A percentile compares a stretch with the other conserved stretches of the same genome.
These are phyloP conservation scores for Erebia palarica DNA, from an alignment of 2,888 invertebrate genomes.

Conservation along the genomic window DNA sequence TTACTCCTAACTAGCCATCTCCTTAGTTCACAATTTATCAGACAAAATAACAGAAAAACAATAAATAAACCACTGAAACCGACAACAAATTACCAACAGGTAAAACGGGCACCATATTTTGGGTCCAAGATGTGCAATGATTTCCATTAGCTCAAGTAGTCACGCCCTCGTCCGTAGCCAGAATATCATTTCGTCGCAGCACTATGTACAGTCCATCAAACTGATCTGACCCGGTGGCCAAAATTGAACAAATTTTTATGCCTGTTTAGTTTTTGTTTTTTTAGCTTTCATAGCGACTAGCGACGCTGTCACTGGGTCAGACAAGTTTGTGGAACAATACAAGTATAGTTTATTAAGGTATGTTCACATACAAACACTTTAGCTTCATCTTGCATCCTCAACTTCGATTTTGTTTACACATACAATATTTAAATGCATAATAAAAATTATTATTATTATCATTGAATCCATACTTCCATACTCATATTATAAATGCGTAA, in stretches of 20 bases:
- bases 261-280: too few relatives aligned
- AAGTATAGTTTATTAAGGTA: not conserved
- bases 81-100: not conserved
- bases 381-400: not conserved
- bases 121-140: not conserved
- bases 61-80: not conserved
- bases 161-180: not conserved
- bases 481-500: too few relatives aligned
- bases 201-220: not conserved
- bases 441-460: too few relatives aligned
- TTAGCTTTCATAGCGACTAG: too few relatives aligned
- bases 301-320: too few relatives aligned
- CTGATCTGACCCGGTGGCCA: too few relatives aligned
- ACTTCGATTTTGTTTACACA: too few relatives aligned
- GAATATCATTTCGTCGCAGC: not conserved
- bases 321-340: too few relatives aligned
- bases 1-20: constrained; percentile 7
- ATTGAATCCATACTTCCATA: too few relatives aligned
- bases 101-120: not conserved
- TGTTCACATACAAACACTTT: not conserved
- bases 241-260: too few relatives aligned
- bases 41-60: not conserved
- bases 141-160: not conserved
- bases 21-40: not conserved
- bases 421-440: too few relatives aligned